A percentile compares a stretch with the other conserved stretches of the same genome.
Conservation (phyloP, 2,113 vertebrate species). For the Anhinga anhinga region DNA sequence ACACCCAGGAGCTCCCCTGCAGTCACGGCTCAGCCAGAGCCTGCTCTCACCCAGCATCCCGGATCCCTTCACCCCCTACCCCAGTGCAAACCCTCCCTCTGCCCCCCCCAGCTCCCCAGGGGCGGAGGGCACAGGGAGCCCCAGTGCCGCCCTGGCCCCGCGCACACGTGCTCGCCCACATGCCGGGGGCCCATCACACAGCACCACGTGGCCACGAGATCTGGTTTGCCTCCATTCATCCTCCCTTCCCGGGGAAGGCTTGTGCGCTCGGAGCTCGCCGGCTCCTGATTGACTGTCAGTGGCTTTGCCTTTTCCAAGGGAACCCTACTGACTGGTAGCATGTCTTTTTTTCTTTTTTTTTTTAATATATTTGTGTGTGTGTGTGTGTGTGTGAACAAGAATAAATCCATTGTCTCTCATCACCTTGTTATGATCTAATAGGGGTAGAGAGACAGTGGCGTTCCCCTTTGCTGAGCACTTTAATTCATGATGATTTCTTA, state of each 20-base stretch:
- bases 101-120: background rate
- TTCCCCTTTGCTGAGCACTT: constrained; percentile 3
- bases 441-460: background rate
- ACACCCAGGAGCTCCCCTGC: background rate
- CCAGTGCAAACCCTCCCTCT: background rate
- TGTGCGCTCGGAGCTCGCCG: fast-evolving
- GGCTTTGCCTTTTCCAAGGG: background rate
- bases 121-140: fast-evolving
- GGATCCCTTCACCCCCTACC: background rate
- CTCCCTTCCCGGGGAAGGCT: background rate
- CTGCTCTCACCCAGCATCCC: background rate
- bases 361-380: background rate
- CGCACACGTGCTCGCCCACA: fast-evolving
- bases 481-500: constrained; percentile 44
- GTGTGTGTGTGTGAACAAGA: background rate
- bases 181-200: fast-evolving
- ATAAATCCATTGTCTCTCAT: constrained; percentile 40
- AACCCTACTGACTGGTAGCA: background rate
- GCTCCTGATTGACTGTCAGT: background rate
- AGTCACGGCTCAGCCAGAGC: background rate
- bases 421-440: constrained; percentile 33
- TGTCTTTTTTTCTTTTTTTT: background rate
- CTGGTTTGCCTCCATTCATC: background rate
- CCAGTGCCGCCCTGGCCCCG: fast-evolving
- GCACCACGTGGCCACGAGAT: fast-evolving